Evolutionary conservation across 2,888 invertebrate genomes (phyloP), one percentile per base, ranked within the genome.

Genomic region (Acleris sparsana): DNA sequence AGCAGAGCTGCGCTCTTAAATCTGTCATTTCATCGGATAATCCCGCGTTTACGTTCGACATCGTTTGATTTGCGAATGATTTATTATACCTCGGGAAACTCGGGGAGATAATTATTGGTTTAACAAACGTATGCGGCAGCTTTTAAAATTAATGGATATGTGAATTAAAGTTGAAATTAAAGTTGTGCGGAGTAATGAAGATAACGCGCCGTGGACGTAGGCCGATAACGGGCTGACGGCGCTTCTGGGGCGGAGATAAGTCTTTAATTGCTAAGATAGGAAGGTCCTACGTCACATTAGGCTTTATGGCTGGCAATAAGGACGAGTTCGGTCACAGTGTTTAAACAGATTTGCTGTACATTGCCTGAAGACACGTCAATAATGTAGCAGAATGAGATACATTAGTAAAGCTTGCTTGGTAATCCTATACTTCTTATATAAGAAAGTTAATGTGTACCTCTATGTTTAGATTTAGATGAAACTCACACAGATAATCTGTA

Each of bases 131-230:
- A 83, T 68, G 85, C 83, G 83, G 84, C 84, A 78, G 84, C 85
- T 85, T 86, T 87, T 87, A 85, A 87, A 90, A 89, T 89, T 87
- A 91, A 90, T 89, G 89, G 86, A 86, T 80, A 85, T 79, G 83
- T 84, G 89, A 89, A 90, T 89, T 87, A 86, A 88, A 89, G 82
- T 85, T 82, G 83, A 89, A 89, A 90, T 89, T 87, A 86, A 88
- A 89, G 82, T 85, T 82, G 83, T 83, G 82, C 80, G 73, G 79
- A 87, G 80, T 89, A 91, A 90, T 90, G 89, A 90, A 91, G 91
- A 90, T 91, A 90, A 88, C 85, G 82, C 70, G 72, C 72, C 75
- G 80, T 80, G 82, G 90, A 90, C 88, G 84, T 79, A 61, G 68
- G 62, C 72, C 80, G 90, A 91, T 91, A 89, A 89, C 83, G 76